Evolutionary conservation across 2,888 invertebrate species (phyloP), one percentile per base, ranked within the genome.

Genomic region (Pogonocherus hispidulus): DNA sequence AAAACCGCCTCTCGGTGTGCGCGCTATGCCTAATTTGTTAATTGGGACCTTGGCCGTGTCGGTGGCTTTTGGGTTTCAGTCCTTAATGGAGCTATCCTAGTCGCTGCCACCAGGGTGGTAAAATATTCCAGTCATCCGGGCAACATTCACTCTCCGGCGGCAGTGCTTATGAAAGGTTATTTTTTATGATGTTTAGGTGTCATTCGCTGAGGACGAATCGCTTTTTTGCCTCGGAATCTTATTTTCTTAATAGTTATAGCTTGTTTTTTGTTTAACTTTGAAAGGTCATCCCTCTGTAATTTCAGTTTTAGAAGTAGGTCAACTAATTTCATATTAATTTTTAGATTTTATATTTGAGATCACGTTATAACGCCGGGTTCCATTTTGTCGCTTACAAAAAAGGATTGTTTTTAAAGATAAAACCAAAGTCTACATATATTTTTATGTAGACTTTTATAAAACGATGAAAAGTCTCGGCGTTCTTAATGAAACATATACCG

Each of bases 11-110:
- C 47, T 59, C 14, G 47, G 57, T 57, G 44, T 57, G 37, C 57
- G 47, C 59, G 47, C 22, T 59, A 59, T 59, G 59, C 20, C 59
- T 59, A 59, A 59, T 59, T 59, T 47, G 46, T 59, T 47, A 46
- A 59, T 59, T 59, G 47, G 47, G 59, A 47, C 27, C 32, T 11
- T 35, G 27, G 32, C 47, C 23, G 27, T 59, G 47, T 59, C 59
- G 59, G 59, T 59, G 35, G 35, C 59, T 44, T 59, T 55, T 57
- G 23, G 23, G 23, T 19, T 44, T 57, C 9, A 27, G 9, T 23
- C 23, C 41, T 9, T 46, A 27, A 57, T 37, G 57, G 16, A 57
- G 44, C 44, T 23, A 16, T 44, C 16, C 44, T 23, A 44, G 18
- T 22, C 32, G 11, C 3, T 3, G 0, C 52, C 32, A 52, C 32